Conservation (phyloP, 2,797 vertebrate genomes). For the Neoniphon sammara region DNA sequence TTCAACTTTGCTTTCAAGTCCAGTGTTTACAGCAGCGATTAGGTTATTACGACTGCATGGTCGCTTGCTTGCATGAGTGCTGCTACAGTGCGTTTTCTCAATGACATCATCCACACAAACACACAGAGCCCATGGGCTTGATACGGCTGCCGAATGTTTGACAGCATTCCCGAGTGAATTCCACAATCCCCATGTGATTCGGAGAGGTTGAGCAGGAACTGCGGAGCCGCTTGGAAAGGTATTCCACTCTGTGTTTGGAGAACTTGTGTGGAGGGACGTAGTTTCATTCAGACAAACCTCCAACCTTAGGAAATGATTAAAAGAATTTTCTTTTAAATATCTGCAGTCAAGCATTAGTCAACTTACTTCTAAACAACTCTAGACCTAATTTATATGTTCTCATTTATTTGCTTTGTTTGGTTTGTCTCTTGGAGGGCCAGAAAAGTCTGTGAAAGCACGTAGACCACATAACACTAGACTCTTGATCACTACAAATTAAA, state of each 20-base stretch:
- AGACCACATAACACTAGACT: background rate
- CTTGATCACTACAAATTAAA: constrained; percentile 14
- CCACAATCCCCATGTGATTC: constrained; percentile 62
- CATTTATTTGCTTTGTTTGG: background rate
- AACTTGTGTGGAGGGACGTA: background rate
- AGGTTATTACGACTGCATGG: constrained; percentile 41
- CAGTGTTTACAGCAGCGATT: constrained; percentile 53
- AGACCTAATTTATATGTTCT: background rate
- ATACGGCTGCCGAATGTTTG: constrained; percentile 35
- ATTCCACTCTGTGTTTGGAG: constrained; percentile 12
- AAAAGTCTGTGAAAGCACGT: background rate
- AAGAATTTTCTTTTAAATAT: background rate
- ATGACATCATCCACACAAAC: constrained; percentile 64
- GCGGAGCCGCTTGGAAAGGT: constrained; percentile 37
- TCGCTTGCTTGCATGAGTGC: constrained; percentile 40
- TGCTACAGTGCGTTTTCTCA: constrained; percentile 42
- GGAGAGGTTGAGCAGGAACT: constrained; percentile 49
- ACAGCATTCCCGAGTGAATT: constrained; percentile 67
- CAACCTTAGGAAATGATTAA: background rate
- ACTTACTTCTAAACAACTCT: background rate
- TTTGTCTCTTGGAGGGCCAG: too few species aligned
- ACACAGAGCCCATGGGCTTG: constrained; percentile 11
- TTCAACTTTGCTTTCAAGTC: constrained; percentile 38
- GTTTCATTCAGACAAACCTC: constrained; percentile 25
- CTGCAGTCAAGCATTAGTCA: constrained; percentile 1